These are phyloP conservation scores for Ostrea edulis DNA, from an alignment of 1,140 invertebrate species.

Conservation along the genomic window DNA sequence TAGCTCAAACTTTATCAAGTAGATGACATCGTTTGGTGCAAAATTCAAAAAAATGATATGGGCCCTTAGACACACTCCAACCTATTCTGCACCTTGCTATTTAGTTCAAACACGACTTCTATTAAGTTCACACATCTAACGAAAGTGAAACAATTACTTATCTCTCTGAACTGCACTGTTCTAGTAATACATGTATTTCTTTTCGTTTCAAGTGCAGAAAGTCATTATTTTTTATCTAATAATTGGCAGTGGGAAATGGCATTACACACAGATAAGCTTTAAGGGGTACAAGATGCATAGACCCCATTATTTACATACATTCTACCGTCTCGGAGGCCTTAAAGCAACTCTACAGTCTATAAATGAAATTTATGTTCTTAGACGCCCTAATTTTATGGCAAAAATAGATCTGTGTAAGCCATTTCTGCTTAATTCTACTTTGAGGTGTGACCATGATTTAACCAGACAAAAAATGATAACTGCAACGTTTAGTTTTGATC, in stretches of 20 bases:
- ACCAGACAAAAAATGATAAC: not conserved
- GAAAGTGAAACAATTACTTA: constrained; percentile 10
- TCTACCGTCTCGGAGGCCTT: too few species aligned
- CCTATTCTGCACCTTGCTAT: not conserved
- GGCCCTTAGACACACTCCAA: not conserved
- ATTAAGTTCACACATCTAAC: constrained; percentile 8
- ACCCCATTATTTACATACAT: too few species aligned
- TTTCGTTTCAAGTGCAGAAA: constrained; percentile 29
- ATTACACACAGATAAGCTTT: not conserved
- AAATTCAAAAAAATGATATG: not conserved
- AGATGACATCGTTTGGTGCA: not conserved
- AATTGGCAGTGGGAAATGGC: not conserved
- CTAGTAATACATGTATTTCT: not conserved
- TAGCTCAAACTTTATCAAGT: not conserved
- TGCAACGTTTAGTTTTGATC: not conserved
- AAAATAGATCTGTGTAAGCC: not conserved
- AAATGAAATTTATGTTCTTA: not conserved
- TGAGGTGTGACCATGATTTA: not conserved
- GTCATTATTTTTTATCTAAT: not conserved
- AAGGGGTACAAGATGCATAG: too few species aligned
- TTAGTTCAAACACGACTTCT: not conserved
- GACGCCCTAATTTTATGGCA: not conserved
- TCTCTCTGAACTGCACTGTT: not conserved
- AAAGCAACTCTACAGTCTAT: too few species aligned
- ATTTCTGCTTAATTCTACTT: not conserved